These are phyloP conservation scores for Porites australiensis DNA, from an alignment of 64 coral and sea anemone species.

Conservation along the genomic window DNA sequence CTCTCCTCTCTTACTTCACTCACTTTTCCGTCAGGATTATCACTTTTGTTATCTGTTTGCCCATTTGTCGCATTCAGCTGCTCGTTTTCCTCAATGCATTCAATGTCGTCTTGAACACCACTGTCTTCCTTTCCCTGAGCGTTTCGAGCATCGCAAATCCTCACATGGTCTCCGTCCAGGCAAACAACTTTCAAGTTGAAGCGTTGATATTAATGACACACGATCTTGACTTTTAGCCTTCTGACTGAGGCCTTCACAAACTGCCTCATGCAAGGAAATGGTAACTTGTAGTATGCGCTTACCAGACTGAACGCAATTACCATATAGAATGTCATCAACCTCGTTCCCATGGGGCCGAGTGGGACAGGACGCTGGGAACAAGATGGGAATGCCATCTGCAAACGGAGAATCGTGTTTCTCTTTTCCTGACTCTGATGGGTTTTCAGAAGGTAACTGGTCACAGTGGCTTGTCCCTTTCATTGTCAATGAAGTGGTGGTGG, in stretches of 20 bases:
- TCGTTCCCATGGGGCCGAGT: too few relatives aligned
- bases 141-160: neutral
- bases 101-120: neutral
- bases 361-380: too few relatives aligned
- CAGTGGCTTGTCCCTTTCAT: too few relatives aligned
- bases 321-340: neutral
- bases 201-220: slow-evolving; percentile 6
- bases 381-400: too few relatives aligned
- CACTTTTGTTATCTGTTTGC: too few relatives aligned
- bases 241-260: slow-evolving; percentile 52
- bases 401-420: too few relatives aligned
- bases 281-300: slow-evolving; percentile 30
- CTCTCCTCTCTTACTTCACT: neutral
- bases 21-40: neutral
- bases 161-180: neutral
- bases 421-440: too few relatives aligned
- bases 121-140: too few relatives aligned
- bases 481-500: too few relatives aligned
- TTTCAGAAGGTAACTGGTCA: too few relatives aligned
- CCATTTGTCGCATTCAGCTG: neutral
- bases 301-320: slow-evolving; percentile 44
- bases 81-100: neutral
- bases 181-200: neutral
- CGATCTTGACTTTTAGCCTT: slow-evolving; percentile 11
- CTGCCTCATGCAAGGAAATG: slow-evolving; percentile 45